Conservation (phyloP, 2,888 invertebrate species). For the Aethes cnicana region DNA sequence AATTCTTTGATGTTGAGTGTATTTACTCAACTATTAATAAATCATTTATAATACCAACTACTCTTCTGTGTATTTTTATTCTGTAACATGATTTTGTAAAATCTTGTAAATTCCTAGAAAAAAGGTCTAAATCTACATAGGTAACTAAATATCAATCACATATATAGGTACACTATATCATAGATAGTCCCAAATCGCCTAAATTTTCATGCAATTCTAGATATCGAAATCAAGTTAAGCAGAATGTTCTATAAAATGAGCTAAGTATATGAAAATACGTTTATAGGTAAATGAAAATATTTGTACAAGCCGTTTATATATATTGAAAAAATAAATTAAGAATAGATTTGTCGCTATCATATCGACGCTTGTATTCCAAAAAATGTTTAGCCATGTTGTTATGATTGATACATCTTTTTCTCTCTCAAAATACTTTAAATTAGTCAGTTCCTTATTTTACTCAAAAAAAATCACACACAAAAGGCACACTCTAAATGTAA, state of each 20-base stretch:
- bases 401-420: not conserved
- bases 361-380: not conserved
- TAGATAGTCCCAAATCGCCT: conserved; percentile 46
- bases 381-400: too few species aligned
- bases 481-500: too few species aligned
- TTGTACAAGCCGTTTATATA: conserved; percentile 8
- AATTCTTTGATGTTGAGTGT: too few species aligned
- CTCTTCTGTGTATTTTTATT: too few species aligned
- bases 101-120: conserved; percentile 23
- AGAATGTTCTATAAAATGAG: conserved; percentile 16
- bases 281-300: conserved; percentile 13
- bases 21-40: too few species aligned
- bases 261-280: conserved; percentile 13
- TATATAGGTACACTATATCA: conserved; percentile 36
- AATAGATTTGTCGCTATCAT: not conserved
- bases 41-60: too few species aligned
- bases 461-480: too few species aligned
- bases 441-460: too few species aligned
- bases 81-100: too few species aligned
- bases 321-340: not conserved
- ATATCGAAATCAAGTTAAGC: conserved; percentile 24
- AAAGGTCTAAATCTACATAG: conserved; percentile 13
- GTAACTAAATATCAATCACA: conserved; percentile 32
- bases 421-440: too few species aligned
- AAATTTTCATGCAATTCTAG: conserved; percentile 35